phyloP scores from a whole-genome alignment of 2,113 vertebrate species.

The Oriolus oriolus region DNA sequence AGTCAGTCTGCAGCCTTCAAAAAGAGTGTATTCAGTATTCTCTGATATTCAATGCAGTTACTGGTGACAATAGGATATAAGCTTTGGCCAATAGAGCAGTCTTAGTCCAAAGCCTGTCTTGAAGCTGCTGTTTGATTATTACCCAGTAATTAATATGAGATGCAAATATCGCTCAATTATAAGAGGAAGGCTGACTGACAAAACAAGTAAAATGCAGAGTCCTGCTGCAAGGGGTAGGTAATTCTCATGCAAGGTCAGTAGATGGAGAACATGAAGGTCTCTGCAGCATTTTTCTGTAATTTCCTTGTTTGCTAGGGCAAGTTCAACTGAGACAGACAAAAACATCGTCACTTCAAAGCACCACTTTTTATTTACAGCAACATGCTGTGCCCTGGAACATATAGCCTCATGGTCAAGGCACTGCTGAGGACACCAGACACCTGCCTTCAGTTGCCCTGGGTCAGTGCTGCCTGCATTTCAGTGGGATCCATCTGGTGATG shows the following conservation, averaged over 20 bases:
- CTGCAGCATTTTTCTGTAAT: background rate
- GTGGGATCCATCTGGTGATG: background rate
- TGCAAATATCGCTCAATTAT: background rate
- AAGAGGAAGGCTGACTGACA: background rate
- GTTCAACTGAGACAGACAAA: background rate
- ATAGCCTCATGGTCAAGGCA: background rate
- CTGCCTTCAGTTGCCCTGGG: background rate
- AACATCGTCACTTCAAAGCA: background rate
- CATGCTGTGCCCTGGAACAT: background rate
- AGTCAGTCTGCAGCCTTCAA: background rate
- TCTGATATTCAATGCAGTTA: background rate
- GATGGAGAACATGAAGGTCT: background rate
- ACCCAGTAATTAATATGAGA: background rate
- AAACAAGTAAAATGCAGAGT: background rate
- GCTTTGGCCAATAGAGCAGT: background rate
- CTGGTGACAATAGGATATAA: background rate
- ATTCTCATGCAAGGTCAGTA: background rate
- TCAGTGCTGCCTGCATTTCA: background rate
- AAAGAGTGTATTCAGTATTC: background rate
- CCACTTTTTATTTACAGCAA: background rate
- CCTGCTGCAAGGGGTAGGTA: background rate
- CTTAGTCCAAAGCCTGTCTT: background rate
- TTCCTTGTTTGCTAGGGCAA: background rate
- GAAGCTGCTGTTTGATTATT: background rate
- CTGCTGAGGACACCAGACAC: background rate